phyloP scores from a whole-genome alignment of 2,888 invertebrate genomes.

The Campoplex capitator region DNA sequence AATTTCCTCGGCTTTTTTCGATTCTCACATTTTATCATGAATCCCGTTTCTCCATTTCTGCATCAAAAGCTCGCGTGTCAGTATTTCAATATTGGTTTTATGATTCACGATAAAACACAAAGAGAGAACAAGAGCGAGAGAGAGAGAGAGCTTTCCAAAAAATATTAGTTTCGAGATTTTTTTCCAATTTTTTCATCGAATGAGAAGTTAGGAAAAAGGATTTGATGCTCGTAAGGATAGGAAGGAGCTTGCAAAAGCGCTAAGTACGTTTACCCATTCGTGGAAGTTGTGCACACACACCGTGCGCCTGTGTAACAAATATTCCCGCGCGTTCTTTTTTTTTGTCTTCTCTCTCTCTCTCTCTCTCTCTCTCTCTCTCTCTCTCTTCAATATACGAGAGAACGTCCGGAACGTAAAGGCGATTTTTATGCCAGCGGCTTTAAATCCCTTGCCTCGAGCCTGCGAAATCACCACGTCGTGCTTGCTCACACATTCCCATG shows the following conservation, averaged over 20 bases:
- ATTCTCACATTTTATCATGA: neutral
- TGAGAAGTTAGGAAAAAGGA: slow-evolving; percentile 7
- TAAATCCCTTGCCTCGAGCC: slow-evolving; percentile 54
- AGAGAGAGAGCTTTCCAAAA: neutral
- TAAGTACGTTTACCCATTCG: slow-evolving; percentile 66
- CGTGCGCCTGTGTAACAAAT: slow-evolving; percentile 57
- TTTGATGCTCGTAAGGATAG: slow-evolving; percentile 24
- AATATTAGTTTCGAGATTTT: neutral
- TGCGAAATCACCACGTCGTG: slow-evolving; percentile 35
- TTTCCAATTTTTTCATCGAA: slow-evolving; percentile 8
- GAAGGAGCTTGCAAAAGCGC: slow-evolving; percentile 59
- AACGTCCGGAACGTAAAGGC: slow-evolving; percentile 56
- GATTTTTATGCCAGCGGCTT: slow-evolving; percentile 57
- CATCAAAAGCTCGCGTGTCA: slow-evolving; percentile 11
- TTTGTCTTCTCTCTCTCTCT: neutral
- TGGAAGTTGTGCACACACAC: slow-evolving; percentile 30
- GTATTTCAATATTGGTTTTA: slow-evolving; percentile 24
- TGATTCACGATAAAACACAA: slow-evolving; percentile 6
- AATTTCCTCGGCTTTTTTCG: neutral
- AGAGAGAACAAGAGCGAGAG: neutral
- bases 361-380: neutral
- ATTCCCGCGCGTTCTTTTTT: slow-evolving; percentile 49
- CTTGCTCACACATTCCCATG: slow-evolving; percentile 11
- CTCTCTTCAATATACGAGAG: slow-evolving; percentile 6
- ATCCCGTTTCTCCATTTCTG: neutral